These are phyloP conservation scores for Oppia nitens DNA, from an alignment of 1,140 invertebrate species.

Conservation along the genomic window DNA sequence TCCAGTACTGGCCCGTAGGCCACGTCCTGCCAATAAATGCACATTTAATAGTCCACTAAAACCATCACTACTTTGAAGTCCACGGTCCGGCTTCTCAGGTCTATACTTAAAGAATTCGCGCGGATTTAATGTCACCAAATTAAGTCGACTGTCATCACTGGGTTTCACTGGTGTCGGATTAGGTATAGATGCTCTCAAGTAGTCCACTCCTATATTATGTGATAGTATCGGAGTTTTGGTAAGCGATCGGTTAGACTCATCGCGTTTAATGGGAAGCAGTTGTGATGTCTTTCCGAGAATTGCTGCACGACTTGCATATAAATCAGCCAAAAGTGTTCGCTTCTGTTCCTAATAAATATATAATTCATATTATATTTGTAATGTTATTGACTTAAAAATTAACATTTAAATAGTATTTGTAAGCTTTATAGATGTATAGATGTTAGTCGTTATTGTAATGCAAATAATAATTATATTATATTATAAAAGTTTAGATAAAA, in stretches of 20 bases:
- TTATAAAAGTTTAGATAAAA: background rate
- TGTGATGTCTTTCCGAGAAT: conserved; percentile 21
- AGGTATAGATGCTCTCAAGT: conserved; percentile 41
- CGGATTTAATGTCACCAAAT: conserved; percentile 19
- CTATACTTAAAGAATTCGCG: conserved; percentile 20
- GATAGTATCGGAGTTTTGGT: background rate
- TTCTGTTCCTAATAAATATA: conserved; percentile 10
- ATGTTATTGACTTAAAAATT: background rate
- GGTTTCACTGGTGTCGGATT: conserved; percentile 47
- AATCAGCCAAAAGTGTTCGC: conserved; percentile 8
- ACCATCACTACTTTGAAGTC: conserved; percentile 8
- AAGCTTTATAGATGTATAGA: background rate
- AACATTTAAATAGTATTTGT: background rate
- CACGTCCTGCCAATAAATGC: conserved; percentile 22
- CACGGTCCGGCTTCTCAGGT: conserved; percentile 15
- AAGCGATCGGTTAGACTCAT: background rate
- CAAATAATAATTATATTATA: background rate
- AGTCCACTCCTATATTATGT: background rate
- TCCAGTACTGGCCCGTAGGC: conserved; percentile 16
- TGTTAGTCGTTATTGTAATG: no score
- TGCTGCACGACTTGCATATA: conserved; percentile 9
- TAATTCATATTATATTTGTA: background rate
- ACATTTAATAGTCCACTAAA: conserved; percentile 22
- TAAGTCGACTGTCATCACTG: conserved; percentile 19
- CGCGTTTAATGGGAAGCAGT: conserved; percentile 26